Conservation (phyloP, 2,113 vertebrate species). For the Pteruthius melanotis region DNA sequence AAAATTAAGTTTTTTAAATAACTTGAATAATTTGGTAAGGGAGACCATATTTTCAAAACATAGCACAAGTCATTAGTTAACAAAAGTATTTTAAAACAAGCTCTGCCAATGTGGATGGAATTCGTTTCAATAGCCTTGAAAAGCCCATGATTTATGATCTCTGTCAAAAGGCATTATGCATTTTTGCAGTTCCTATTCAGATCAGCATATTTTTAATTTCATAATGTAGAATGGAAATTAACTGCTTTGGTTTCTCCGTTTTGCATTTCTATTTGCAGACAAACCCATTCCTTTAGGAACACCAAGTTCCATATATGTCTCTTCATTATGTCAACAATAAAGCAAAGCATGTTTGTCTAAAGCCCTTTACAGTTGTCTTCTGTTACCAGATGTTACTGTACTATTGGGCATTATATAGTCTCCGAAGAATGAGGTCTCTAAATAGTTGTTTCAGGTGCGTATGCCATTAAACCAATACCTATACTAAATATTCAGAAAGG, state of each 20-base stretch:
- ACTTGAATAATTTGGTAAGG: background rate
- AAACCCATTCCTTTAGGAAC: conserved; percentile 13
- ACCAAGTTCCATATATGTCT: background rate
- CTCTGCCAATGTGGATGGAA: background rate
- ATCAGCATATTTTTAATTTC: conserved; percentile 31
- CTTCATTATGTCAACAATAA: conserved; percentile 12
- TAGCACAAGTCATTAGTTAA: background rate
- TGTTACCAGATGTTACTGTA: background rate
- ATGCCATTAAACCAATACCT: background rate
- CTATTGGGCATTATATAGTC: background rate
- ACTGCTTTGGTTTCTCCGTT: background rate
- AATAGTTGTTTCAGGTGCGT: background rate
- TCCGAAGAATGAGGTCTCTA: background rate
- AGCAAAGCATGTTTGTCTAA: background rate
- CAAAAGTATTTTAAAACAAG: conserved; percentile 16
- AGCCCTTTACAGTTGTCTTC: background rate
- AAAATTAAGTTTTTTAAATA: background rate
- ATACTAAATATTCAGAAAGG: background rate
- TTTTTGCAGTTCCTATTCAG: conserved; percentile 34
- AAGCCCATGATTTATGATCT: conserved; percentile 35
- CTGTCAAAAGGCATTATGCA: conserved; percentile 36
- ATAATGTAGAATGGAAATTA: conserved; percentile 39
- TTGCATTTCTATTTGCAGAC: conserved; percentile 5
- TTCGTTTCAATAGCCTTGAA: conserved; percentile 46
- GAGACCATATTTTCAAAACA: background rate